These are phyloP conservation scores for Clarias laeviceps DNA, from an alignment of 2,797 vertebrate species.

Conservation along the genomic window DNA sequence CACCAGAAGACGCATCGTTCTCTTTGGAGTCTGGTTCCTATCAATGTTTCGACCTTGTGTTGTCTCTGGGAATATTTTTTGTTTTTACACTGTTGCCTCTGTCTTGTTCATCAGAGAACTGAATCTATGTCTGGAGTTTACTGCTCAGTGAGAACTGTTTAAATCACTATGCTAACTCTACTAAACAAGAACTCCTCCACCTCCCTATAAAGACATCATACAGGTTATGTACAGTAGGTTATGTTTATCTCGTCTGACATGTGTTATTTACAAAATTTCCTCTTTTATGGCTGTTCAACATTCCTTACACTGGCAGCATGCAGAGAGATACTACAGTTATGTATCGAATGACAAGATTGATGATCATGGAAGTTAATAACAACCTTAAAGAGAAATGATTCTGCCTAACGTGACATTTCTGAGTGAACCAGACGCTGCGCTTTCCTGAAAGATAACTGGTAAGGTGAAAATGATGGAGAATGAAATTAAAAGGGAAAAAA, in stretches of 20 bases:
- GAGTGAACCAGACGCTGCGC: not conserved
- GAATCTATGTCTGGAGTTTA: not conserved
- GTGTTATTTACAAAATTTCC: not conserved
- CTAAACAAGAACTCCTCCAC: not conserved
- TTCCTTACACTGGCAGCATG: not conserved
- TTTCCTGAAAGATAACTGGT: not conserved
- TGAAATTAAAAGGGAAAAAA: not conserved
- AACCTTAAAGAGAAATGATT: not conserved
- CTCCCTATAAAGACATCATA: not conserved
- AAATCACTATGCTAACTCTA: not conserved
- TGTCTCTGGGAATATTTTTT: not conserved
- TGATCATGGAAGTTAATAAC: no score
- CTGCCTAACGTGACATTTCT: not conserved
- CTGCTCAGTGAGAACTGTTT: not conserved
- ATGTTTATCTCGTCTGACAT: not conserved
- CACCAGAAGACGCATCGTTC: not conserved
- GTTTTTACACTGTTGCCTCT: not conserved
- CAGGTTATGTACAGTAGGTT: not conserved
- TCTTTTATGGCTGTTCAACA: not conserved
- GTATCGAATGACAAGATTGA: not conserved
- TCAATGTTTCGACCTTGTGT: not conserved
- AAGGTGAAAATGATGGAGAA: not conserved
- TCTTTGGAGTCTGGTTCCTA: not conserved
- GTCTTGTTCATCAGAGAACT: not conserved
- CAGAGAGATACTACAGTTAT: not conserved